These are phyloP conservation scores for Petrosia ficiformis DNA, from an alignment of 37 sponge, comb jelly and placozoan species.

Conservation along the genomic window DNA sequence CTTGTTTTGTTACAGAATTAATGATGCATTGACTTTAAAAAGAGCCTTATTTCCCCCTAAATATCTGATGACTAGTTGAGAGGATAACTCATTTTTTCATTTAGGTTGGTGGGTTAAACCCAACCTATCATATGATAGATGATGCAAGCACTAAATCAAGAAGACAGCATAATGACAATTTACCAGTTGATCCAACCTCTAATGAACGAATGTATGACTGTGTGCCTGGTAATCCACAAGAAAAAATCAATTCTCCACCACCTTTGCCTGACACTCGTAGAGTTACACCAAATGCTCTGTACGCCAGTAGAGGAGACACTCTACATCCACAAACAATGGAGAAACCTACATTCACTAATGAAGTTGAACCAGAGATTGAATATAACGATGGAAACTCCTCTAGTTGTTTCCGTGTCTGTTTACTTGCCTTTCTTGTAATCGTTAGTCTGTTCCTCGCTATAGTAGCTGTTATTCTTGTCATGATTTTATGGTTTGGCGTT, in stretches of 20 bases:
- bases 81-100: too few species aligned
- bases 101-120: too few species aligned
- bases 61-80: too few species aligned
- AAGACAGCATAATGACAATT: too few species aligned
- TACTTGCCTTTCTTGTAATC: neutral
- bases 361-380: neutral
- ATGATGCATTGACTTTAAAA: too few species aligned
- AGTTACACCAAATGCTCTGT: neutral
- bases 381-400: neutral
- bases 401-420: neutral
- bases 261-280: neutral
- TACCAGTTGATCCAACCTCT: neutral
- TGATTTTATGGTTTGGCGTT: constrained; percentile 3
- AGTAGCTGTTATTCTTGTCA: constrained; percentile 1
- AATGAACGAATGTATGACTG: neutral
- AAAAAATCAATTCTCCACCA: neutral
- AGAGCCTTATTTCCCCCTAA: too few species aligned
- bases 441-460: neutral
- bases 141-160: too few species aligned
- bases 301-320: neutral
- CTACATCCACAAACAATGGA: neutral
- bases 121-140: too few species aligned
- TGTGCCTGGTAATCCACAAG: neutral
- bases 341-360: neutral
- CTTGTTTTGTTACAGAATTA: too few species aligned